Conservation (phyloP, 2,113 vertebrate species). For the Eolophus roseicapilla region DNA sequence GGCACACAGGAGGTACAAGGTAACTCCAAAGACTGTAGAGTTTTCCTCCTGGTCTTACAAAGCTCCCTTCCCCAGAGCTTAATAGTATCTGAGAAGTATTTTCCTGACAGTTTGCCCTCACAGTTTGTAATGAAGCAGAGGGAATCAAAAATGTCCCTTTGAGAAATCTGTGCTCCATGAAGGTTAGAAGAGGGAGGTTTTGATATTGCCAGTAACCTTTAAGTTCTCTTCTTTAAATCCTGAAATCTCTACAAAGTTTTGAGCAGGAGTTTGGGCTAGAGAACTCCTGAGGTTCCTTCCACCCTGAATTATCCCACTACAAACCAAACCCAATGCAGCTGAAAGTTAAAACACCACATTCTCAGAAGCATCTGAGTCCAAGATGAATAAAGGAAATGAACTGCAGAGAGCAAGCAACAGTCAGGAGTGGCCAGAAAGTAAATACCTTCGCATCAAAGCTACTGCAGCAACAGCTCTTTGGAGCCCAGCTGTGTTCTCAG, state of each 20-base stretch:
- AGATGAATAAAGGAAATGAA: background rate
- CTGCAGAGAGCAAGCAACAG: background rate
- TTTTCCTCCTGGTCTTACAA: background rate
- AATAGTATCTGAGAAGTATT: background rate
- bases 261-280: background rate
- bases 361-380: background rate
- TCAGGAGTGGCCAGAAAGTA: background rate
- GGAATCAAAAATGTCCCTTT: background rate
- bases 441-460: background rate
- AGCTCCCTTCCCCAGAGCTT: background rate
- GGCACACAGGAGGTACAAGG: fast-evolving
- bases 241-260: background rate
- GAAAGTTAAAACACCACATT: background rate
- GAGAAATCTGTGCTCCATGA: background rate
- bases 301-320: background rate
- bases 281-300: background rate
- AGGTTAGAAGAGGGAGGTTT: background rate
- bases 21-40: background rate
- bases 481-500: background rate
- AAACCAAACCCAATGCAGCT: background rate
- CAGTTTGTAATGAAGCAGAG: background rate
- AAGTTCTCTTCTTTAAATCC: background rate
- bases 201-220: background rate
- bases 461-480: background rate
- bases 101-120: background rate